phyloP scores from a whole-genome alignment of 2,797 vertebrate genomes.

The Lerista edwardsae region DNA sequence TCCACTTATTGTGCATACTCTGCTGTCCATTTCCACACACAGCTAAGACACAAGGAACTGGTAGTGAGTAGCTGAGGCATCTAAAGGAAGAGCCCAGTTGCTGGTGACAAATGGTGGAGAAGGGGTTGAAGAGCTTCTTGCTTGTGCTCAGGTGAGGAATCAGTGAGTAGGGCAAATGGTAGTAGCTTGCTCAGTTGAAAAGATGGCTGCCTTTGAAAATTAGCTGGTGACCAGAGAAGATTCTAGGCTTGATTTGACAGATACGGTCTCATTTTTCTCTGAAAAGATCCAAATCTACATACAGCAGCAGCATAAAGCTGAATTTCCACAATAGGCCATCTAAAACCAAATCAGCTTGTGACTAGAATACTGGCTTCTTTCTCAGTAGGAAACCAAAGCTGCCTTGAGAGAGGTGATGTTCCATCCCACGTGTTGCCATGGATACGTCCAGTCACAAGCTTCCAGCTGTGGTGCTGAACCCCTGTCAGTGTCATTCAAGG shows the following conservation, averaged over 20 bases:
- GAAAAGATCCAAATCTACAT: background rate
- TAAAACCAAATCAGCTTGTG: background rate
- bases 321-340: background rate
- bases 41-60: background rate
- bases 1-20: background rate
- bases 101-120: background rate
- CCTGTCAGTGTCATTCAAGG: constrained; percentile 28
- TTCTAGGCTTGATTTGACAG: background rate
- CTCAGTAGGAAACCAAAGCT: constrained; percentile 1
- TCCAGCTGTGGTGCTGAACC: constrained; percentile 14
- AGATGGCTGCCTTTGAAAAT: background rate
- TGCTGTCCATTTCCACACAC: background rate
- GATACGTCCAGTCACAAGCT: constrained; percentile 15
- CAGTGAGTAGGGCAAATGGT: background rate
- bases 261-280: background rate
- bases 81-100: background rate
- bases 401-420: constrained; percentile 22
- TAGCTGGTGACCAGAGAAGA: background rate
- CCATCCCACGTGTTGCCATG: constrained; percentile 27
- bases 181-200: background rate
- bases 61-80: background rate
- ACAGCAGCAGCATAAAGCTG: background rate
- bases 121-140: background rate
- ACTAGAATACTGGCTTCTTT: constrained; percentile 13
- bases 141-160: background rate